Evolutionary conservation across 2,888 invertebrate genomes (phyloP).

Genomic region (Drosophila kokeensis): DNA sequence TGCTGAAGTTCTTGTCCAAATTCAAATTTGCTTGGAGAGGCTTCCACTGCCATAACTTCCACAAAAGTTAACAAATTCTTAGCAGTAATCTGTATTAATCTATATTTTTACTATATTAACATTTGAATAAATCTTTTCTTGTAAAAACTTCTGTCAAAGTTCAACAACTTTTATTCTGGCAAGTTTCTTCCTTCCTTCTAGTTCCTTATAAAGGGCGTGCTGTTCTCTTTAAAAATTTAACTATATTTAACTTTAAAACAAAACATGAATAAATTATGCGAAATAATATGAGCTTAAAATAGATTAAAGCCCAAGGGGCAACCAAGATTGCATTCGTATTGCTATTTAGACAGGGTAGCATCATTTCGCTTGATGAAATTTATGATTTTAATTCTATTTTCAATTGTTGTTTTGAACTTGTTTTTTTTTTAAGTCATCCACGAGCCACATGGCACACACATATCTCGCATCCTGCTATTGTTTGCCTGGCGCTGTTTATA

Average conservation of each 20-base stretch:
- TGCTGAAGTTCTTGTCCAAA: not conserved
- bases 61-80: not conserved
- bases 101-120: not conserved
- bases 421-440: constrained; percentile 31
- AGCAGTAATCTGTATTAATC: not conserved
- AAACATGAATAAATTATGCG: not conserved
- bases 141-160: not conserved
- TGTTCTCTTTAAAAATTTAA: not conserved
- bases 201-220: not conserved
- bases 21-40: not conserved
- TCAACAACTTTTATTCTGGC: not conserved
- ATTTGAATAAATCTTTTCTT: not conserved
- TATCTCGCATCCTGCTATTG: constrained; percentile 28
- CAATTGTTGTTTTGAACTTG: constrained; percentile 29
- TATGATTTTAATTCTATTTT: constrained; percentile 28
- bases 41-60: not conserved
- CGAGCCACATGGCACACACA: constrained; percentile 6
- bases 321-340: not conserved
- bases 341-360: constrained; percentile 15
- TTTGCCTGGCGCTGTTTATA: constrained; percentile 34
- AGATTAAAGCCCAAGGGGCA: not conserved
- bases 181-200: not conserved
- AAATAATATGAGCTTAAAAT: not conserved
- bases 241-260: not conserved
- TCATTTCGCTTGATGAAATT: constrained; percentile 25